These are phyloP conservation scores for Puma concolor DNA, from an alignment of 2,113 vertebrate species.

Conservation along the genomic window DNA sequence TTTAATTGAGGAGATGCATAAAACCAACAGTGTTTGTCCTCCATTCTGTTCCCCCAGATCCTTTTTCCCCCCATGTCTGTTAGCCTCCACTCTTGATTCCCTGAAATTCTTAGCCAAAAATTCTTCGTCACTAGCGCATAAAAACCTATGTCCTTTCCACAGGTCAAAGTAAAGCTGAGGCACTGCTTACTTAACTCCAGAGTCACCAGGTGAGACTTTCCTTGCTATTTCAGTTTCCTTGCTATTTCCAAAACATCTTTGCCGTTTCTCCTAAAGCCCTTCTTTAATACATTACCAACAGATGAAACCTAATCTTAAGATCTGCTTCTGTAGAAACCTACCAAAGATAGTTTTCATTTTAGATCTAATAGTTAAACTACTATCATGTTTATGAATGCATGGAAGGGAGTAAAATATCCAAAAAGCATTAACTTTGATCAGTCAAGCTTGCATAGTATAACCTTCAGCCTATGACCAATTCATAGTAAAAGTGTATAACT, in stretches of 20 bases:
- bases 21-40: background rate
- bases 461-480: background rate
- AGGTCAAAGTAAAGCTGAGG: background rate
- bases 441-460: background rate
- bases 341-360: background rate
- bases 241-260: background rate
- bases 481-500: background rate
- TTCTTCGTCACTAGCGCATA: background rate
- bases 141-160: background rate
- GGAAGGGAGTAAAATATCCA: background rate
- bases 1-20: background rate
- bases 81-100: background rate
- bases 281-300: background rate
- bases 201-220: background rate
- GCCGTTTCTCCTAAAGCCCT: background rate
- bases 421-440: background rate
- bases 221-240: background rate
- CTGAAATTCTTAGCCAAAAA: background rate
- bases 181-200: background rate
- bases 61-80: background rate
- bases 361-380: background rate
- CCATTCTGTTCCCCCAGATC: background rate
- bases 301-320: background rate
- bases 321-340: background rate
- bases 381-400: background rate